Conservation (phyloP, 92 coral and sea anemone genomes). For the Hydrozoanthus gracilis region DNA sequence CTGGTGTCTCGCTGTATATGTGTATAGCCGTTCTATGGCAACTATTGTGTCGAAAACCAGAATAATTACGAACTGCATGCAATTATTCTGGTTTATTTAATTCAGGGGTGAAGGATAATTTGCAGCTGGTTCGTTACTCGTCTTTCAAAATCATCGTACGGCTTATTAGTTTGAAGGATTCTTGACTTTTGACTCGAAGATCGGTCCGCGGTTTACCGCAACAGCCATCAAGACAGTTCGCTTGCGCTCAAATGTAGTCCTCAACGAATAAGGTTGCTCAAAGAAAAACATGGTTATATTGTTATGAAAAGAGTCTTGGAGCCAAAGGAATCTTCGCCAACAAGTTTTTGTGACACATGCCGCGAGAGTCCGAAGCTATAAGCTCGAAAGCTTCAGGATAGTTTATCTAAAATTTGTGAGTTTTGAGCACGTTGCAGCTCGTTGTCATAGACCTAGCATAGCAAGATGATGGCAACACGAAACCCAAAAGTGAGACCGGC, state of each 20-base stretch:
- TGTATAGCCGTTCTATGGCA: slow-evolving; percentile 45
- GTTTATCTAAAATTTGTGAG: slow-evolving; percentile 5
- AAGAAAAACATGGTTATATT: slow-evolving; percentile 1
- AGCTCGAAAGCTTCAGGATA: neutral
- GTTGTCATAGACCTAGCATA: neutral
- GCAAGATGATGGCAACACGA: slow-evolving; percentile 43
- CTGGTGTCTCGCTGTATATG: slow-evolving; percentile 7
- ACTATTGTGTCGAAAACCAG: slow-evolving; percentile 29
- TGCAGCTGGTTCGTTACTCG: slow-evolving; percentile 5
- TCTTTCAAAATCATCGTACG: neutral
- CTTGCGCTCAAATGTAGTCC: slow-evolving; percentile 10
- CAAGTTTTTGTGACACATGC: neutral
- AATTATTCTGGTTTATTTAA: slow-evolving; percentile 32
- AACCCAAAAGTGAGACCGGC: slow-evolving; percentile 40
- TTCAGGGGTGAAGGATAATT: slow-evolving; percentile 10
- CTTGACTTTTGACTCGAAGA: slow-evolving; percentile 9
- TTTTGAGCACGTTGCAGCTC: neutral
- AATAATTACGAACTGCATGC: slow-evolving; percentile 23
- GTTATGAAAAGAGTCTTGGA: slow-evolving; percentile 37
- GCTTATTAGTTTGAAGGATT: neutral
- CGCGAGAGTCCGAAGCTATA: neutral
- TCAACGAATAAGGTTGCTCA: slow-evolving; percentile 13
- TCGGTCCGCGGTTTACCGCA: neutral
- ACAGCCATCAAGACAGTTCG: neutral
- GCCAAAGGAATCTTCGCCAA: slow-evolving; percentile 36